Evolutionary conservation across 2,797 vertebrate species (phyloP).

Genomic region (Okamejei kenojei): DNA sequence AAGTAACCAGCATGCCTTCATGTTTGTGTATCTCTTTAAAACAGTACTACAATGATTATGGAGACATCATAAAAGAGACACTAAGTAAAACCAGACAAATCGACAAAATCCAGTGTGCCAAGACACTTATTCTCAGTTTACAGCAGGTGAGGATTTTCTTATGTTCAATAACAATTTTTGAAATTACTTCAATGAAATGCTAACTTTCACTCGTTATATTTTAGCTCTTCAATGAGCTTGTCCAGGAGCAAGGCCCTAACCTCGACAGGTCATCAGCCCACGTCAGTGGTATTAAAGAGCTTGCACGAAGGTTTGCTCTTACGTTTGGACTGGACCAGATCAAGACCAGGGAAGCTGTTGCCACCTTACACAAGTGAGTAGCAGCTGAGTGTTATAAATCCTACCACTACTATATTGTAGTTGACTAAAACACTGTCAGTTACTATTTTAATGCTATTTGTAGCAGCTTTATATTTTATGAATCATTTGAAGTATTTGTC

Average conservation of each 20-base stretch:
- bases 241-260: constrained; percentile 94
- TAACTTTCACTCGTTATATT: constrained; percentile 42
- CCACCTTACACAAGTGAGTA: constrained; percentile 94
- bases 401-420: background rate
- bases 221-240: constrained; percentile 93
- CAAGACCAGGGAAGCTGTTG: constrained; percentile 96
- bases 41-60: constrained; percentile 98
- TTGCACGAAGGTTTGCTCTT: constrained; percentile 93
- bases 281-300: constrained; percentile 93
- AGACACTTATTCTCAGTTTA: constrained; percentile 97
- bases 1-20: background rate
- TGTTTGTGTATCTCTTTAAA: constrained; percentile 30
- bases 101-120: constrained; percentile 98
- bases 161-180: background rate
- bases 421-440: background rate
- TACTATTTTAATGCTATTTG: background rate
- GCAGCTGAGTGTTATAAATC: background rate
- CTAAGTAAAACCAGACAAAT: constrained; percentile 97
- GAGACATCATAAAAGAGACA: constrained; percentile 98
- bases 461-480: background rate
- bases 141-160: constrained; percentile 76
- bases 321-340: constrained; percentile 97
- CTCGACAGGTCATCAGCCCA: constrained; percentile 94
- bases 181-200: background rate
- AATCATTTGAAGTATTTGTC: background rate